phyloP scores from a whole-genome alignment of 2,888 invertebrate genomes.

The Pherbina coryleti region DNA sequence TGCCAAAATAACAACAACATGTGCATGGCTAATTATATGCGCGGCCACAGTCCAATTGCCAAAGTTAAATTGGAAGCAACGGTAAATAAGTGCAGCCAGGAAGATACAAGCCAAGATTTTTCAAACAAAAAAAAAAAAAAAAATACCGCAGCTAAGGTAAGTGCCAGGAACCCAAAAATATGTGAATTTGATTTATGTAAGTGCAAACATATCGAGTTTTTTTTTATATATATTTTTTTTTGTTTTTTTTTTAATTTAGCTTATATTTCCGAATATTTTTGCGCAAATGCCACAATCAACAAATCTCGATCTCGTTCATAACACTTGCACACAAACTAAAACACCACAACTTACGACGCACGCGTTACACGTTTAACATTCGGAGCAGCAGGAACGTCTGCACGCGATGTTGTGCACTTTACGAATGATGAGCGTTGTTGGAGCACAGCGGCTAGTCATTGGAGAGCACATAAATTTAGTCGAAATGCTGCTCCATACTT shows the following conservation, averaged over 20 bases:
- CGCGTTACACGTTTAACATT: conserved; percentile 32
- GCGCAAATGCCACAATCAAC: conserved; percentile 4
- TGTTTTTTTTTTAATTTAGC: neutral
- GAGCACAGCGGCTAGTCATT: conserved; percentile 30
- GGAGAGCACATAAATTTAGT: neutral
- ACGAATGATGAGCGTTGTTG: conserved; percentile 40
- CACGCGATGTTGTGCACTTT: conserved; percentile 43
- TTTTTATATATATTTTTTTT: neutral
- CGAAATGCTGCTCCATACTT: neutral
- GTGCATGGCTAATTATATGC: conserved; percentile 38
- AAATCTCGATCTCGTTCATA: neutral
- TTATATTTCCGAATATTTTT: neutral
- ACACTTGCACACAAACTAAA: conserved; percentile 14
- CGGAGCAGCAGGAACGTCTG: conserved; percentile 31
- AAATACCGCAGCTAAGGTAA: too few relatives aligned
- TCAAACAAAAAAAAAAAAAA: too few relatives aligned
- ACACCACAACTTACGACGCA: conserved; percentile 7
- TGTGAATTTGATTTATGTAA: too few relatives aligned
- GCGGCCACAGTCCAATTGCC: conserved; percentile 34
- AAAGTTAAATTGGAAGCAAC: neutral
- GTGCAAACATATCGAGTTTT: neutral
- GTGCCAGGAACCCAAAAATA: too few relatives aligned
- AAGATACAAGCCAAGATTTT: too few relatives aligned
- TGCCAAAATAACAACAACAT: neutral
- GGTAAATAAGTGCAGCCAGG: too few relatives aligned